Conservation (phyloP, 2,797 vertebrate genomes). For the Acropternis orthonyx region DNA sequence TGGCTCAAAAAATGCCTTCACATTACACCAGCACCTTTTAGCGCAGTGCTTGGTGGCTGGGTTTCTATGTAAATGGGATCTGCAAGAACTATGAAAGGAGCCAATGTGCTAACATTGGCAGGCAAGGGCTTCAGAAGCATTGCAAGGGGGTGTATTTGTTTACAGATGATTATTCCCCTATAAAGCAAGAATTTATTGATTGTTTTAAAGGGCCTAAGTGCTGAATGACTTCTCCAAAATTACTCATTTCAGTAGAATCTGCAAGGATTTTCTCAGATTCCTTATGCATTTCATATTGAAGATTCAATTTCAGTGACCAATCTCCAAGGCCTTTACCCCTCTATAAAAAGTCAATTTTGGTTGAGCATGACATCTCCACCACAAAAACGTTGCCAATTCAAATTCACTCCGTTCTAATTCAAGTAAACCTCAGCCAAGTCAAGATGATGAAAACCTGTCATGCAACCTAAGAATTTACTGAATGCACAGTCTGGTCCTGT, state of each 20-base stretch:
- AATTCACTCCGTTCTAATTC: neutral
- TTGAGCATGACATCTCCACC: neutral
- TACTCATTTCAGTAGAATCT: neutral
- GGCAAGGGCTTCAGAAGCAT: constrained; percentile 24
- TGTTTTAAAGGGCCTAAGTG: constrained; percentile 51
- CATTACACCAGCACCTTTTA: neutral
- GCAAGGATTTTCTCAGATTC: neutral
- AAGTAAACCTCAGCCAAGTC: neutral
- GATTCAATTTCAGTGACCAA: neutral
- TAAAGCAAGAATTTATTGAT: constrained; percentile 68
- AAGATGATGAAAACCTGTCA: neutral
- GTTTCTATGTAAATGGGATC: neutral
- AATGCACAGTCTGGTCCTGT: neutral
- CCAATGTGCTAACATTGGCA: neutral
- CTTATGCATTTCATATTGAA: neutral
- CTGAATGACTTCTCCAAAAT: neutral
- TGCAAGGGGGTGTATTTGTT: constrained; percentile 69
- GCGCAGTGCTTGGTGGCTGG: neutral
- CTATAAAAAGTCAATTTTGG: neutral
- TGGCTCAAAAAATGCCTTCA: neutral
- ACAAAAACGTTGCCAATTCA: neutral
- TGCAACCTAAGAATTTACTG: no score
- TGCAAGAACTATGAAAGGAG: neutral
- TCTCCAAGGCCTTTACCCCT: neutral
- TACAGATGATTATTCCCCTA: constrained; percentile 71